Percentiles rank a stretch among this genome's conserved stretches.
Evolutionary conservation across 1,140 invertebrate genomes (phyloP).

Genomic region (Danaus plexippus): DNA sequence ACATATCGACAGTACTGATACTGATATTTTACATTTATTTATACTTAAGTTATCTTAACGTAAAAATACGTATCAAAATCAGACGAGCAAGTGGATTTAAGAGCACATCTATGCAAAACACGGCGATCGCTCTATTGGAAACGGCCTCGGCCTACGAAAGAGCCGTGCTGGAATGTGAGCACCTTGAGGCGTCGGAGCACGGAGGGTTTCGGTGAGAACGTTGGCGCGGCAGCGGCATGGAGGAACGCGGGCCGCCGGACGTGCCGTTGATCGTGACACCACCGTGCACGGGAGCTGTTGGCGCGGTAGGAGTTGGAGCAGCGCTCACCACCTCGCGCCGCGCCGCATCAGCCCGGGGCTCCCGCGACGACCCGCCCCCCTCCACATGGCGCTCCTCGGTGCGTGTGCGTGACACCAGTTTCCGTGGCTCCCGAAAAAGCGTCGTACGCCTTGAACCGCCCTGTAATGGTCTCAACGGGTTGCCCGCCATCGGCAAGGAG

Average conservation of each 20-base stretch:
- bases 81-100: constrained; percentile 36
- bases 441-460: constrained; percentile 74
- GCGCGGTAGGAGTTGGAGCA: constrained; percentile 21
- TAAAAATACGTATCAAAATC: constrained; percentile 33
- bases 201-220: constrained; percentile 65
- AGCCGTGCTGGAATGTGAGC: constrained; percentile 65
- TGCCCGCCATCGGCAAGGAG: constrained; percentile 71
- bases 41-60: constrained; percentile 19
- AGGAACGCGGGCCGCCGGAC: constrained; percentile 57
- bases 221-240: constrained; percentile 63
- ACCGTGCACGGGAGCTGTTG: constrained; percentile 36
- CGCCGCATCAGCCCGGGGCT: constrained; percentile 51
- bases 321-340: constrained; percentile 50
- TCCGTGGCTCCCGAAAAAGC: constrained; percentile 73
- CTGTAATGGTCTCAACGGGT: constrained; percentile 73
- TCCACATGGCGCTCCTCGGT: constrained; percentile 74
- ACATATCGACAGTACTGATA: constrained; percentile 35
- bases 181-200: constrained; percentile 57
- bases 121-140: constrained; percentile 64
- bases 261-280: constrained; percentile 63
- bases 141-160: constrained; percentile 56
- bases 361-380: constrained; percentile 50
- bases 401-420: constrained; percentile 73
- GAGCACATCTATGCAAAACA: constrained; percentile 65
- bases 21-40: constrained; percentile 23